Base-by-base conservation (phyloP, 2,888 invertebrate species). In the Erebia palarica region DNA sequence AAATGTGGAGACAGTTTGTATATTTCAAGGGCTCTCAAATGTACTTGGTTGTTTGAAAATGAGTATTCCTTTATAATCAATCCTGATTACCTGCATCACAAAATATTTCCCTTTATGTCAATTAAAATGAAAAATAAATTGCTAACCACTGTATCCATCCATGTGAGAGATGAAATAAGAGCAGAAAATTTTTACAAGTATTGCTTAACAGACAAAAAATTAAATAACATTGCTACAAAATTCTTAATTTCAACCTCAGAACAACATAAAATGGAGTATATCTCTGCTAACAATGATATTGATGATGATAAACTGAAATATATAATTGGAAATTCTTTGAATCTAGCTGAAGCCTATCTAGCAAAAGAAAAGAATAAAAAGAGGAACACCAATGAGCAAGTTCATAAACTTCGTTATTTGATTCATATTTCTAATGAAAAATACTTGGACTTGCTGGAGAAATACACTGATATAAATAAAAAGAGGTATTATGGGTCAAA, bases 101-200 rank as follows among this genome's bases (percentile, higher is more conserved):
- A 87, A 58, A 75, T 90, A 36, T 87, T 90, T 71, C 86, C 90
- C 5, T 78, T 73, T 0, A 89, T 90, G 87, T 88, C 91, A 3
- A 68, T 75, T 1, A 88, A 86, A 81, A 87, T 88, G 85, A 87
- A 82, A 70, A 84, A 80, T 51, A 89, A 88, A 69, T 73, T 86
- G 36, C 74, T 91, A 9, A 76, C 78, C 16, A 74, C 77, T 1
- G 78, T 87, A 72, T 81, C 86, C 1, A 71, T 72, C 3, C 55
- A 84, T 64, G 21, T 90, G 2, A 82, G 73, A 71, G 79, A 81
- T 74, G 79, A 82, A 75, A 65, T 75, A 1, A 81, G 87, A 69
- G 77, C 81, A 13, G 71, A 72, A 14, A 68, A 69, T 5, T 91
- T 90, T 75, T 86, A 81, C 68, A 77, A 80, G 11, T 89, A 86